Base-by-base conservation (phyloP, 2,113 vertebrate genomes). In the Tachysurus fulvidraco region DNA sequence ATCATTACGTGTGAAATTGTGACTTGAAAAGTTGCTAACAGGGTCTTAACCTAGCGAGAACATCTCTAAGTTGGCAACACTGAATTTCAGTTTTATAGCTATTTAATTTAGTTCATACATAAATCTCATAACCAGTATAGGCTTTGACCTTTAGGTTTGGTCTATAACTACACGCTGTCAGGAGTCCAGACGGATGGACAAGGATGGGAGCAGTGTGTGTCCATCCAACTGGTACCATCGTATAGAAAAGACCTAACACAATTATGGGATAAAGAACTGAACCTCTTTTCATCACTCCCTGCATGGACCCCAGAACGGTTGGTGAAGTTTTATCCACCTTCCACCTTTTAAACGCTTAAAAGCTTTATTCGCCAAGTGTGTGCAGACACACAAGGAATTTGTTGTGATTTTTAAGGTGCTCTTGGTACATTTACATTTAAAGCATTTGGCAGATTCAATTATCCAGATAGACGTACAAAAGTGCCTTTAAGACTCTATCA, bases 131-230 rank as follows among this genome's bases (percentile, higher is more conserved):
- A 80, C 30, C 54, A 36, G 4, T 41, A 57, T 16, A 71, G 59
- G 7, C 52, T 13, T 90, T 23, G 41, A 57, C 28, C 57, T 85
- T 1, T 90, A 98, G 97, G 96, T 0, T 77, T 95, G 55, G 96
- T 98, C n/a, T 96, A 96, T 86, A 93, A 94, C 87, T 98, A 96
- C 11, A 93, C 92, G 0, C 82, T 89, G 16, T 90, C 88, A 0
- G 97, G 97, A 0, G 59, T 97, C 21, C 93, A 89, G 88, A 91
- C 87, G 78, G 95, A 93, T 0, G 57, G 21, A 4, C 69, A 23
- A 0, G 96, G 96, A 7, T 98, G 97, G 97, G 95, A 97, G 54
- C 92, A 96, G 91, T 95, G 95, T 81, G 74, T 97, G 1, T 88
- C 91, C 0, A 3, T 97, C 44, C 95, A 93, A 0, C 91, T 97